A percentile compares a stretch with the other conserved stretches of the same genome.
Evolutionary conservation across 2,797 vertebrate species (phyloP).

Genomic region (Sternarchorhynchus goeldii): DNA sequence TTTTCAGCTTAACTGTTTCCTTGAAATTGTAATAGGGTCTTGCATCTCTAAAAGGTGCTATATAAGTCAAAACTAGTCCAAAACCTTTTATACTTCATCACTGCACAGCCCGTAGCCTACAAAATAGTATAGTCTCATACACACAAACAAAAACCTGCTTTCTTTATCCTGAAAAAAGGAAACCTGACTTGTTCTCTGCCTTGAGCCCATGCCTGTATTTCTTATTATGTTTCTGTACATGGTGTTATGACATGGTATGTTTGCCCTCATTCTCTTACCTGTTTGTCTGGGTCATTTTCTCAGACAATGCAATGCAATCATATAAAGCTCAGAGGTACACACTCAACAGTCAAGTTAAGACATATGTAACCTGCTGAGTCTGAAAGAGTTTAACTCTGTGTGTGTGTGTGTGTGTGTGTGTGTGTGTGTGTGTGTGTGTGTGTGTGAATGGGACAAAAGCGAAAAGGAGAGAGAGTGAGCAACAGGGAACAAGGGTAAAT

Average conservation of each 20-base stretch:
- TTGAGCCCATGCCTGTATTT: background rate
- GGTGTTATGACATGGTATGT: slow-evolving; percentile 7
- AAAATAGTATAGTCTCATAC: too few relatives aligned
- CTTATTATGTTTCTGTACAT: slow-evolving; percentile 11
- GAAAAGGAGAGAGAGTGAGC: background rate
- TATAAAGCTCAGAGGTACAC: background rate
- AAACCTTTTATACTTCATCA: too few relatives aligned
- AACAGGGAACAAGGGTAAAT: background rate
- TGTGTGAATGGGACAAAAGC: background rate
- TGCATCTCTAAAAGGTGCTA: too few relatives aligned
- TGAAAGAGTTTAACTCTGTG: background rate
- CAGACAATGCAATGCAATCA: slow-evolving; percentile 6
- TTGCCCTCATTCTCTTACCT: background rate
- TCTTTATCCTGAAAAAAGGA: background rate
- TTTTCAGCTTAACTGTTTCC: too few relatives aligned
- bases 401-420: background rate
- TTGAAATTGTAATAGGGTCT: too few relatives aligned
- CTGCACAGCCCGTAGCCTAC: too few relatives aligned
- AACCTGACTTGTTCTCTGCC: background rate
- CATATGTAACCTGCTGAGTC: background rate
- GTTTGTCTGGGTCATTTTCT: slow-evolving; percentile 19
- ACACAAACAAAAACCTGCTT: background rate
- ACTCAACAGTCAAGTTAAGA: background rate
- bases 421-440: slow-evolving; percentile 3
- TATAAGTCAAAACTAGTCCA: too few relatives aligned